Evolutionary conservation across 1,140 invertebrate species (phyloP).

Genomic region (Rhopalosiphum padi): DNA sequence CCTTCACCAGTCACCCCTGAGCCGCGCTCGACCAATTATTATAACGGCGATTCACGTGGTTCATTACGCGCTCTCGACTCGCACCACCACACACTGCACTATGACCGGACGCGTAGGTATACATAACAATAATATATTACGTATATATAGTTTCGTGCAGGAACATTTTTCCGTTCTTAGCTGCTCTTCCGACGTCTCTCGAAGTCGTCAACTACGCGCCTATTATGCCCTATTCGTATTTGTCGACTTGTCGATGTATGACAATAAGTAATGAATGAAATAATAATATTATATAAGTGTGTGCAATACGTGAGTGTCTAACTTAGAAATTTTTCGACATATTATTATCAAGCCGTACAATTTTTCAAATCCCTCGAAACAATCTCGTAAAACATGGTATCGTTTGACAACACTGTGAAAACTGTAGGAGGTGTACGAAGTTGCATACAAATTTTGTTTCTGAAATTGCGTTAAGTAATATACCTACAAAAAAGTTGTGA

Average conservation of each 20-base stretch:
- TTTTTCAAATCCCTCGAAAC: neutral
- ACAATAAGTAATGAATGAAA: too few species aligned
- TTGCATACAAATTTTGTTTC: too few species aligned
- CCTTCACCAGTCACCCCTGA: neutral
- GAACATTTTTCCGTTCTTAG: neutral
- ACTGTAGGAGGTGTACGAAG: neutral
- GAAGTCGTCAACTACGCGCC: neutral
- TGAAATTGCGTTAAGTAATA: too few species aligned
- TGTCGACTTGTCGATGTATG: too few species aligned
- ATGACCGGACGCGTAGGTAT: neutral
- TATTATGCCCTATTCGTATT: neutral
- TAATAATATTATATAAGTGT: too few species aligned
- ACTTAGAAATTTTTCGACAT: too few species aligned
- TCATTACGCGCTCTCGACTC: neutral
- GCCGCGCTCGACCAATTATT: neutral
- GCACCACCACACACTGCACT: too few species aligned
- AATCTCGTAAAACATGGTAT: neutral
- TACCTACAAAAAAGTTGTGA: too few species aligned
- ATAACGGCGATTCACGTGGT: neutral
- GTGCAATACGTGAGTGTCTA: neutral
- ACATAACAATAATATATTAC: neutral
- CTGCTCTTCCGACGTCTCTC: neutral
- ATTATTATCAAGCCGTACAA: too few species aligned
- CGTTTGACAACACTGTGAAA: neutral
- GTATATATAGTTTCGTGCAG: neutral